Evolutionary conservation across 2,113 vertebrate species (phyloP).

Genomic region (Pelobates fuscus): DNA sequence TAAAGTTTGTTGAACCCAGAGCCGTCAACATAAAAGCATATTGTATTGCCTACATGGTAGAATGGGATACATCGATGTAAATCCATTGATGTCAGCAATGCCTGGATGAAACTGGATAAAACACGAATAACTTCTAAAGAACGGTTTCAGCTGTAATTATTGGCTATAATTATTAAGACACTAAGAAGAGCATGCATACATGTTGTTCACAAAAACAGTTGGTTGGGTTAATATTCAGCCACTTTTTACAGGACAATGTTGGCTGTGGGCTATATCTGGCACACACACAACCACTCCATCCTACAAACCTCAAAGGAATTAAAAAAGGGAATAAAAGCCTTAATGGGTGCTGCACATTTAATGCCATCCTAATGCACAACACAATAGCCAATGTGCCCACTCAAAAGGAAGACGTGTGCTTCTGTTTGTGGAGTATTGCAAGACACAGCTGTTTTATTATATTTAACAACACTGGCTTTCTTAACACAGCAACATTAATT

Average conservation of each 20-base stretch:
- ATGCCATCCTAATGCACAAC: conserved; percentile 65
- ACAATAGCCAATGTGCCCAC: conserved; percentile 70
- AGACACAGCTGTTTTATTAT: conserved; percentile 74
- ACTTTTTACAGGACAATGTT: conserved; percentile 66
- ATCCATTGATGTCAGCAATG: background rate
- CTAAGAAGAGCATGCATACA: background rate
- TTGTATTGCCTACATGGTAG: background rate
- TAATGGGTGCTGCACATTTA: conserved; percentile 72
- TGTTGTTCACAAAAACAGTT: background rate
- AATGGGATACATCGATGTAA: background rate
- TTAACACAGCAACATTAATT: no score
- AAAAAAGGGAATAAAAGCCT: conserved; percentile 65
- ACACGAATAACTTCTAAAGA: background rate
- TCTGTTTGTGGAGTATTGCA: conserved; percentile 58
- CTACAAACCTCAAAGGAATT: conserved; percentile 70
- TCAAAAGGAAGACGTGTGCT: conserved; percentile 60
- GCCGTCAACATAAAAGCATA: background rate
- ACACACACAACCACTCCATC: conserved; percentile 54
- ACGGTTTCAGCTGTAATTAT: background rate
- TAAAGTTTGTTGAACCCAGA: no score
- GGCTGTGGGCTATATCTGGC: conserved; percentile 67
- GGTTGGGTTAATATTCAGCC: conserved; percentile 27
- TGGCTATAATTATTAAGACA: background rate
- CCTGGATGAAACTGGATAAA: background rate
- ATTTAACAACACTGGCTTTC: no score